phyloP scores from a whole-genome alignment of 2,888 invertebrate species.

The Teleiodes luculella region DNA sequence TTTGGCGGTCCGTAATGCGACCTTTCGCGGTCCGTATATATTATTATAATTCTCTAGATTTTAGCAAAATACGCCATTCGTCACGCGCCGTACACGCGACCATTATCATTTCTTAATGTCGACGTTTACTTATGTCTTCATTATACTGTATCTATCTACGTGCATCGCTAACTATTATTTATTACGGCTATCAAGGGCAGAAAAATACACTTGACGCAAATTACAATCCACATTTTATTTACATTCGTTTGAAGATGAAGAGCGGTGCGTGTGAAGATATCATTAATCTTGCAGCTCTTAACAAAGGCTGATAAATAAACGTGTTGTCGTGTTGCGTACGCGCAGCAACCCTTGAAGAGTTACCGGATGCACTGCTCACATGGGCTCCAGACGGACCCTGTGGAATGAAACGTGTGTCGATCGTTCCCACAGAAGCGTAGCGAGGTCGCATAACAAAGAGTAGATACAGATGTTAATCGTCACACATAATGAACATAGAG shows the following conservation, averaged over 20 bases:
- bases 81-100: neutral
- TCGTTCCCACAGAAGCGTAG: constrained; percentile 69
- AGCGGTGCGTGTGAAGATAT: constrained; percentile 27
- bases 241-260: constrained; percentile 21
- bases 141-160: constrained; percentile 5
- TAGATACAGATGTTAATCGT: no score
- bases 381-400: constrained; percentile 63
- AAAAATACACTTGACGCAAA: constrained; percentile 19
- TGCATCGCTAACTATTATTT: constrained; percentile 13
- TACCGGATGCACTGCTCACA: constrained; percentile 72
- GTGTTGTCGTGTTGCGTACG: constrained; percentile 35
- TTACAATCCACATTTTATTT: constrained; percentile 23
- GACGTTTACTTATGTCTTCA: constrained; percentile 7
- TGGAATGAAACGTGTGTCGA: constrained; percentile 56
- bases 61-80: neutral
- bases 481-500: no score
- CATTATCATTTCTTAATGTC: constrained; percentile 3
- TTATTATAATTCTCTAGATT: neutral
- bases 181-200: constrained; percentile 13
- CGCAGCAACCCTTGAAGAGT: constrained; percentile 37
- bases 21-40: no score
- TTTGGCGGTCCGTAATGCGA: no score
- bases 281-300: constrained; percentile 42
- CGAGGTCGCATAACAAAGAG: no score
- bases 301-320: constrained; percentile 54